Conservation (phyloP, 2,888 invertebrate genomes). For the Epirrhoe tristata region DNA sequence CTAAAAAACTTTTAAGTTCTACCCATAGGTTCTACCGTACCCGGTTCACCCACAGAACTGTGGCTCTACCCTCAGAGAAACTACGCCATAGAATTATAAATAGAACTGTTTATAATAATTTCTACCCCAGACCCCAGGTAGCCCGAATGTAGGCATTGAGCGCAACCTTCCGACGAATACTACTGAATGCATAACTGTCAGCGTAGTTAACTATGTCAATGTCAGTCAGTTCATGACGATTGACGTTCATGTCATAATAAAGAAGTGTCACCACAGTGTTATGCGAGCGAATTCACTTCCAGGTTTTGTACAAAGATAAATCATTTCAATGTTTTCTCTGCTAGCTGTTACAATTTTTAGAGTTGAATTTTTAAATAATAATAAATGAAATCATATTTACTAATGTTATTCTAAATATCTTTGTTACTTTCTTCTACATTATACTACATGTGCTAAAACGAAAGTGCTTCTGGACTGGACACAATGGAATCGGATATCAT, state of each 20-base stretch:
- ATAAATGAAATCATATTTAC: slow-evolving; percentile 12
- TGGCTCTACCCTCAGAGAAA: no score
- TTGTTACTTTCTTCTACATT: slow-evolving; percentile 24
- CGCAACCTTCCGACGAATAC: not conserved
- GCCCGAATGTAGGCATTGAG: not conserved
- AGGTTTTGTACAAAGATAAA: slow-evolving; percentile 23
- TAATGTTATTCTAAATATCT: slow-evolving; percentile 20
- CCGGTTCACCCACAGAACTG: no score
- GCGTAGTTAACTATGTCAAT: not conserved
- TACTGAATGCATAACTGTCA: not conserved
- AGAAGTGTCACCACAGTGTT: slow-evolving; percentile 14
- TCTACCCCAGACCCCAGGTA: no score
- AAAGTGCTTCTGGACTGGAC: slow-evolving; percentile 51
- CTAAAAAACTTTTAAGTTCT: no score
- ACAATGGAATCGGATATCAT: slow-evolving; percentile 79
- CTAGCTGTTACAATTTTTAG: slow-evolving; percentile 17
- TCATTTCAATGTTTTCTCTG: slow-evolving; percentile 32
- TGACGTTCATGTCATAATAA: slow-evolving; percentile 30
- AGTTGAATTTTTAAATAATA: slow-evolving; percentile 10
- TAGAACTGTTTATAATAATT: no score
- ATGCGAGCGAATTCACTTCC: slow-evolving; percentile 15
- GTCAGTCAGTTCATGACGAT: slow-evolving; percentile 3
- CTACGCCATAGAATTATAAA: no score
- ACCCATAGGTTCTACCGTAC: no score
- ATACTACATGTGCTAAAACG: slow-evolving; percentile 40